These are phyloP conservation scores for Gymnarchus niloticus DNA, from an alignment of 2,113 vertebrate species.

Conservation along the genomic window DNA sequence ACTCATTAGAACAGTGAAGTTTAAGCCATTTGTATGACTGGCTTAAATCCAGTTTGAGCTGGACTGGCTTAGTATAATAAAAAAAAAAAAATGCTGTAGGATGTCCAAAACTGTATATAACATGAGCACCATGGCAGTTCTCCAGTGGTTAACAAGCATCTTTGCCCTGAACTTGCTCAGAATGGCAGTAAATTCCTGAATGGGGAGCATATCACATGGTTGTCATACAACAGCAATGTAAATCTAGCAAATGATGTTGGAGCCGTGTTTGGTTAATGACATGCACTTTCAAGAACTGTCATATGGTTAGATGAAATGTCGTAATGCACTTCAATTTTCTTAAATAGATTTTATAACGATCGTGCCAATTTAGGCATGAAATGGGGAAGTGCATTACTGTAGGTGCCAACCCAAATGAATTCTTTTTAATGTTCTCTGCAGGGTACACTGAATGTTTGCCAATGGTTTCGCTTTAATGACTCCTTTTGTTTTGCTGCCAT, in stretches of 20 bases:
- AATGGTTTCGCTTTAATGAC: background rate
- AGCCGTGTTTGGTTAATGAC: background rate
- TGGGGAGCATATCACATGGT: background rate
- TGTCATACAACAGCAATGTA: no score
- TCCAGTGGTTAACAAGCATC: no score
- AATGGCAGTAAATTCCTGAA: no score
- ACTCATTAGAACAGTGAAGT: no score
- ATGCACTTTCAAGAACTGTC: background rate
- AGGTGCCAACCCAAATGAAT: background rate
- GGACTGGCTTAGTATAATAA: no score
- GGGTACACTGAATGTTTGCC: no score
- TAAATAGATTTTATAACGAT: background rate
- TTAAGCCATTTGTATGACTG: no score
- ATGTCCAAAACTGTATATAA: no score
- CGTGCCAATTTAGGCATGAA: background rate
- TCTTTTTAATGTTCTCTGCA: background rate
- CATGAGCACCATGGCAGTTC: no score
- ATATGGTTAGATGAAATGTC: background rate
- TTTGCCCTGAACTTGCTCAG: no score
- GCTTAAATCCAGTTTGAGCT: no score
- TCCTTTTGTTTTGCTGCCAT: background rate
- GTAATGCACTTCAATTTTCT: background rate
- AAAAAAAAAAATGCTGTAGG: no score
- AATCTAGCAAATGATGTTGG: background rate
- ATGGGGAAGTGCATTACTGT: background rate